Evolutionary conservation across 2,888 invertebrate genomes (phyloP).

Genomic region (Adineta ricciae): DNA sequence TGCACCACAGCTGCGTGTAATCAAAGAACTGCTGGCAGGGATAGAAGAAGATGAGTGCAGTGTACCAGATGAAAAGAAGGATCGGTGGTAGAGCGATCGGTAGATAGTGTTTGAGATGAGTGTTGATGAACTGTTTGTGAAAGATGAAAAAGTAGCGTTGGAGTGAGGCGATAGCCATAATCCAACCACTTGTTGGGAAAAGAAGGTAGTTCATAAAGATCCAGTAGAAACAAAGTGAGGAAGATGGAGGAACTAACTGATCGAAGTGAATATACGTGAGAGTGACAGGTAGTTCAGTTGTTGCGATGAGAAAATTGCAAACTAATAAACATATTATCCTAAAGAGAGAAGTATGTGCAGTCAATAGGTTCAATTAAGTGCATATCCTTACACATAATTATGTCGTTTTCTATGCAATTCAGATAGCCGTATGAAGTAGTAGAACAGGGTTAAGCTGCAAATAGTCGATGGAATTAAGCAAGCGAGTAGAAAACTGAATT

Average conservation of each 20-base stretch:
- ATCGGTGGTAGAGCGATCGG: neutral
- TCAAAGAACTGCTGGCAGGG: neutral
- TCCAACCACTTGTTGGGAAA: neutral
- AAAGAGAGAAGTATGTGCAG: neutral
- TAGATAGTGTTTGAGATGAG: neutral
- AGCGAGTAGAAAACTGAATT: too few species aligned
- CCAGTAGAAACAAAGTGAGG: neutral
- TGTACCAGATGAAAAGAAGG: neutral
- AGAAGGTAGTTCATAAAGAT: neutral
- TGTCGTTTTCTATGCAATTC: too few species aligned
- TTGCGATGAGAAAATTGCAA: neutral
- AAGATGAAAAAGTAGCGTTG: neutral
- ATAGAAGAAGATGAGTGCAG: neutral
- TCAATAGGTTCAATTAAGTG: too few species aligned
- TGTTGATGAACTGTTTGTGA: neutral
- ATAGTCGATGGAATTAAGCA: too few species aligned
- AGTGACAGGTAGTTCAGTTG: neutral
- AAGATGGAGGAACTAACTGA: neutral
- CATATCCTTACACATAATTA: too few species aligned
- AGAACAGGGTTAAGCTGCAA: too few species aligned
- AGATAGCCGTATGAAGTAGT: too few species aligned
- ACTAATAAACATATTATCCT: neutral
- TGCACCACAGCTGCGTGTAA: neutral
- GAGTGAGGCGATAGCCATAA: neutral
- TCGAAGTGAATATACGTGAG: neutral